A percentile compares a stretch with the other conserved stretches of the same genome.
Conservation (phyloP, 2,113 vertebrate genomes). For the Cranoglanis bouderius region DNA sequence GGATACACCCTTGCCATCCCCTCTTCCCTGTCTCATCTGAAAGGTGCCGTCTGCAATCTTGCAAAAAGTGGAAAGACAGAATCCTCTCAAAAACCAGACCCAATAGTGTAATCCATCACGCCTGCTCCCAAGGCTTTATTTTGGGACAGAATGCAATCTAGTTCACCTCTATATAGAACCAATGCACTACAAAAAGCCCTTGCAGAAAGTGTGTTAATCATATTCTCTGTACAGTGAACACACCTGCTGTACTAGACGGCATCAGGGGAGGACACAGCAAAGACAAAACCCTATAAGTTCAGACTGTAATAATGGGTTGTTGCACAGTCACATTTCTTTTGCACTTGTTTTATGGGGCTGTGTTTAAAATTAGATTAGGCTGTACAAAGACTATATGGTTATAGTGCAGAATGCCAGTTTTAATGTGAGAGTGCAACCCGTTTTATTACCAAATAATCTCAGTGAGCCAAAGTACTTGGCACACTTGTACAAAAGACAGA, state of each 20-base stretch:
- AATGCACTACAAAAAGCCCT: conserved; percentile 25
- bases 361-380: background rate
- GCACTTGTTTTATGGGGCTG: background rate
- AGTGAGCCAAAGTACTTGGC: background rate
- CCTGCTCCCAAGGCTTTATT: background rate
- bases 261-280: background rate
- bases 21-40: background rate
- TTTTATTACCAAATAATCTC: background rate
- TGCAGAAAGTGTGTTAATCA: conserved; percentile 18
- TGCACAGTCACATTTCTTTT: background rate
- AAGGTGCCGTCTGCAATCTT: conserved; percentile 4
- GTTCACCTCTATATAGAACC: conserved; percentile 43
- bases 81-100: background rate
- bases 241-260: background rate
- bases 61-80: conserved; percentile 9
- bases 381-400: background rate
- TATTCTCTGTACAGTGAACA: background rate
- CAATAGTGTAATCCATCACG: conserved; percentile 34
- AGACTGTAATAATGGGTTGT: background rate
- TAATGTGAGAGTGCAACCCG: background rate
- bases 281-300: background rate
- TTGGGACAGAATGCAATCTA: conserved; percentile 43
- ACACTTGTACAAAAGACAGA: background rate
- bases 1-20: background rate
- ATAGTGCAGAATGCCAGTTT: background rate